phyloP scores from a whole-genome alignment of 1,140 invertebrate species.

The Brachionus plicatilis region DNA sequence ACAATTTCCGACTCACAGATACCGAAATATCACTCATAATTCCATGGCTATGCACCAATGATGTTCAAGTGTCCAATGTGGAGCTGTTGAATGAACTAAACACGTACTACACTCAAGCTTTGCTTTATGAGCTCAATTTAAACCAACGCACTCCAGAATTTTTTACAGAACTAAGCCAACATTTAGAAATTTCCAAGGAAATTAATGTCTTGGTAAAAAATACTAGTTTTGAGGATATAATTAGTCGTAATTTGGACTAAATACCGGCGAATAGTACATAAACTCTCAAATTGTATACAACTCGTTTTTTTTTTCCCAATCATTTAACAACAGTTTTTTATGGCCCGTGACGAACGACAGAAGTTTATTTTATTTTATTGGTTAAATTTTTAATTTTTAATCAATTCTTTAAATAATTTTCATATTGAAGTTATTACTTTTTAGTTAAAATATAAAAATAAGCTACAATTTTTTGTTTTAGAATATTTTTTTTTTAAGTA shows the following conservation, averaged over 20 bases:
- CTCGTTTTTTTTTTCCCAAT: not conserved
- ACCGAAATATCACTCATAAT: slow-evolving; percentile 3
- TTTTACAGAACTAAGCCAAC: not conserved
- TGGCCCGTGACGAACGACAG: no score
- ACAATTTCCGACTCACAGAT: not conserved
- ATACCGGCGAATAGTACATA: not conserved
- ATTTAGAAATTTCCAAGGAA: slow-evolving; percentile 2
- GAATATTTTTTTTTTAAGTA: not conserved
- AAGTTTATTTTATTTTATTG: not conserved
- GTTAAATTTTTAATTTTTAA: not conserved
- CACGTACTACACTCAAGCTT: slow-evolving; percentile 14
- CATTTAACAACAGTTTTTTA: not conserved
- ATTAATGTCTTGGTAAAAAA: not conserved
- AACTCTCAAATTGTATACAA: not conserved
- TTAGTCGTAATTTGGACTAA: not conserved
- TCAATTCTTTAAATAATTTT: not conserved
- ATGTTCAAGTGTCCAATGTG: not conserved
- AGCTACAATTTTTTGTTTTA: not conserved
- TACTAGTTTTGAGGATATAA: not conserved
- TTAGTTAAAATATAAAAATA: not conserved
- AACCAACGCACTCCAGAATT: slow-evolving; percentile 1
- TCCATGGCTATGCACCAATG: not conserved
- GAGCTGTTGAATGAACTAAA: slow-evolving; percentile 21
- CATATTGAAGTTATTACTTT: not conserved
- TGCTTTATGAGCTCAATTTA: slow-evolving; percentile 20